Evolutionary conservation across 2,797 vertebrate species (phyloP).

Genomic region (Enteromius paludinosus): DNA sequence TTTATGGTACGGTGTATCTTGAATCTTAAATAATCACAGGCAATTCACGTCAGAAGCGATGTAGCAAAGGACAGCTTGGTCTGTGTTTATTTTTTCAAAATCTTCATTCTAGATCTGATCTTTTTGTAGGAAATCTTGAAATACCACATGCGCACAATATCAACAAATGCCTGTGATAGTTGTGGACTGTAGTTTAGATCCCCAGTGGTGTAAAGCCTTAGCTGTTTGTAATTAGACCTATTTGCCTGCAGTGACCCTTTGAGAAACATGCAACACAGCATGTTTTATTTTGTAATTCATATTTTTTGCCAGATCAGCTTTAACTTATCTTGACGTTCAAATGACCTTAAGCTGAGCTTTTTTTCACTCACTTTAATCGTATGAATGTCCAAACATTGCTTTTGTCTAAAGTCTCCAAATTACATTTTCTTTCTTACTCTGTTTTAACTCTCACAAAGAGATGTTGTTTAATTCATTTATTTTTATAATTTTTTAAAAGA

Average conservation of each 20-base stretch:
- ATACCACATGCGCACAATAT: slow-evolving; percentile 53
- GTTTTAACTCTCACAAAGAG: neutral
- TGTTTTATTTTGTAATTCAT: slow-evolving; percentile 65
- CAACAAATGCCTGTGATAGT: slow-evolving; percentile 48
- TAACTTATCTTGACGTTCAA: slow-evolving; percentile 35
- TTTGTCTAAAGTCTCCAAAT: neutral
- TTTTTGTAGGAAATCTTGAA: slow-evolving; percentile 53
- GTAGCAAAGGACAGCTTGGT: slow-evolving; percentile 47
- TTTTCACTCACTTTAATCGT: slow-evolving; percentile 14
- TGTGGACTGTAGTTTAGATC: slow-evolving; percentile 58
- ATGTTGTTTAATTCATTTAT: neutral
- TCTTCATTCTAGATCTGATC: slow-evolving; percentile 61
- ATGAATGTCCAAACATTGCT: slow-evolving; percentile 58
- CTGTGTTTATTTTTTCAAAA: slow-evolving; percentile 54
- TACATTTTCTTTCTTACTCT: neutral
- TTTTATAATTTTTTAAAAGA: neutral
- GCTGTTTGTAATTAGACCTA: slow-evolving; percentile 62
- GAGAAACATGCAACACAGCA: slow-evolving; percentile 63
- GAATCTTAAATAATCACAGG: slow-evolving; percentile 31
- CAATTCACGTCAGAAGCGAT: slow-evolving; percentile 31
- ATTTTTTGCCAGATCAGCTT: slow-evolving; percentile 60
- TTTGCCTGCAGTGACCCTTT: slow-evolving; percentile 59
- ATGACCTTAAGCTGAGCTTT: slow-evolving; percentile 23
- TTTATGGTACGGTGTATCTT: slow-evolving; percentile 35
- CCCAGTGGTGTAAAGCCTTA: slow-evolving; percentile 53